Conservation (phyloP, 1,140 invertebrate genomes). For the Drosophila nigrodunni region DNA sequence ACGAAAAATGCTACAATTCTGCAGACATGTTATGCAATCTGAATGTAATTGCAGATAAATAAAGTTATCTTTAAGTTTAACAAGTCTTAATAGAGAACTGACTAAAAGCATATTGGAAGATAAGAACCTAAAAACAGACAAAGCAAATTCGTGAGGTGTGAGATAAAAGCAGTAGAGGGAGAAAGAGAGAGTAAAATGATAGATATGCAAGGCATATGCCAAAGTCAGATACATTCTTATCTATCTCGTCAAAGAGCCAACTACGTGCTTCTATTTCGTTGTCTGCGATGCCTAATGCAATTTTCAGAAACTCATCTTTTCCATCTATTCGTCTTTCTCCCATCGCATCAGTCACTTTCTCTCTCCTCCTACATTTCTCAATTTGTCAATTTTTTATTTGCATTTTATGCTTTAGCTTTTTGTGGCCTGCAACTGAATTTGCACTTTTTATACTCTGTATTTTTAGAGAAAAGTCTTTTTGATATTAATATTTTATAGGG, state of each 20-base stretch:
- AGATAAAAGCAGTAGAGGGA: not conserved
- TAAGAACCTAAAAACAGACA: not conserved
- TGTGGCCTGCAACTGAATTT: constrained; percentile 50
- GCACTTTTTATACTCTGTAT: constrained; percentile 22
- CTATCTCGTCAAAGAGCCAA: constrained; percentile 6
- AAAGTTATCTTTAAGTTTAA: not conserved
- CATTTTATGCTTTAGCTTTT: constrained; percentile 33
- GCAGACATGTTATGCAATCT: not conserved
- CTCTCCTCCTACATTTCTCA: not conserved
- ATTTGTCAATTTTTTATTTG: constrained; percentile 17
- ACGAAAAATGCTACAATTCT: not conserved
- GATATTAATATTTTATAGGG: not conserved
- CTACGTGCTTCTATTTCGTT: constrained; percentile 58
- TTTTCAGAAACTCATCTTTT: constrained; percentile 31
- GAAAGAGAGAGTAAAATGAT: constrained; percentile 26
- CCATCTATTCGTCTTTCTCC: not conserved
- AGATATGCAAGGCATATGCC: constrained; percentile 46
- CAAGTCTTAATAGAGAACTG: not conserved
- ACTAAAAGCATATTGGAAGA: not conserved
- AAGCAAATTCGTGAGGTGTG: not conserved
- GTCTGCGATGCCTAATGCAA: constrained; percentile 59
- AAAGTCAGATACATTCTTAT: constrained; percentile 25
- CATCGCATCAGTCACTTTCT: not conserved
- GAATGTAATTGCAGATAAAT: not conserved
- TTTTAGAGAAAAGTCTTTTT: not conserved